Evolutionary conservation across 2,113 vertebrate species (phyloP).

Genomic region (Abramis brama): DNA sequence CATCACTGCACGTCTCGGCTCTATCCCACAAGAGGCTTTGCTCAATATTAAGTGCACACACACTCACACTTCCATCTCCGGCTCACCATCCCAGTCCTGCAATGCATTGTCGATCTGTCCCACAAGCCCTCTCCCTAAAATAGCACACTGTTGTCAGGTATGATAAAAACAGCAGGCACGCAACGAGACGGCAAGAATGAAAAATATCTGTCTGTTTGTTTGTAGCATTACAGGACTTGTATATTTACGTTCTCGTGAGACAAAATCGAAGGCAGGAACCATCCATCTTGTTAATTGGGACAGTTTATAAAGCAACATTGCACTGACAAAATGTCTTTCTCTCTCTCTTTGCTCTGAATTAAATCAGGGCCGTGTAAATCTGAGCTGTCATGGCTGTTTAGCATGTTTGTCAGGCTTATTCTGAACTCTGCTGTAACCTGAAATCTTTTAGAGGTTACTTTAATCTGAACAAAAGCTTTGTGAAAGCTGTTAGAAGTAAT

Average conservation of each 20-base stretch:
- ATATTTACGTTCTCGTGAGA: slow-evolving; percentile 69
- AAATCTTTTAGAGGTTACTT: neutral
- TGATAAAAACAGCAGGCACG: slow-evolving; percentile 70
- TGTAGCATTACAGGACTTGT: slow-evolving; percentile 68
- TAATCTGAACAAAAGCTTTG: neutral
- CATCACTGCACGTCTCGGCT: slow-evolving; percentile 42
- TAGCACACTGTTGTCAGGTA: slow-evolving; percentile 70
- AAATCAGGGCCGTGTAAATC: slow-evolving; percentile 61
- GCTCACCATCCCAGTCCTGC: slow-evolving; percentile 64
- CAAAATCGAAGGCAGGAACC: slow-evolving; percentile 57
- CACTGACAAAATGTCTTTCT: slow-evolving; percentile 65
- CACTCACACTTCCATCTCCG: slow-evolving; percentile 53
- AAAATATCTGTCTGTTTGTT: slow-evolving; percentile 70
- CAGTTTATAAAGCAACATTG: slow-evolving; percentile 68
- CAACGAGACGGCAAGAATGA: slow-evolving; percentile 59
- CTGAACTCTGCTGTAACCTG: neutral
- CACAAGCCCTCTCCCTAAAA: slow-evolving; percentile 69
- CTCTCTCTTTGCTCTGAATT: slow-evolving; percentile 66
- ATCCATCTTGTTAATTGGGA: slow-evolving; percentile 77
- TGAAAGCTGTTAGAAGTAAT: neutral
- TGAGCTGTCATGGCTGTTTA: slow-evolving; percentile 60
- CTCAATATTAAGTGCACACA: slow-evolving; percentile 69
- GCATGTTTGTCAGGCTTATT: slow-evolving; percentile 56
- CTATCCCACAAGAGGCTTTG: slow-evolving; percentile 54
- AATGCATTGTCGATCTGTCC: slow-evolving; percentile 73